A percentile compares a stretch with the other conserved stretches of the same genome.
Conservation (phyloP, 2,888 invertebrate species). For the Tipula helvola region DNA sequence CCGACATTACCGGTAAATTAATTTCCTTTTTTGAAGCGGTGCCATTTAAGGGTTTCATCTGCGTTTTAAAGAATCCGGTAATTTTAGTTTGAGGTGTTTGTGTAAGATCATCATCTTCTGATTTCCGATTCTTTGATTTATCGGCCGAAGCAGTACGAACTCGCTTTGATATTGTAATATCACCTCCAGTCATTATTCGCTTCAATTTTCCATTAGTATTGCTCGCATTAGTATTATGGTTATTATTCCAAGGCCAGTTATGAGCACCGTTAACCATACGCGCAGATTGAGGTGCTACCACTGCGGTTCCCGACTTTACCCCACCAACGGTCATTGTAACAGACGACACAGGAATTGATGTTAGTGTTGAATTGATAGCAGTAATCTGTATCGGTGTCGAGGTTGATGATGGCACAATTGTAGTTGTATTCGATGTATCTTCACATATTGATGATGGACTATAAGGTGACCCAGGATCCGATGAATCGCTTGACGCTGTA, state of each 20-base stretch:
- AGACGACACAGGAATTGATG: not conserved
- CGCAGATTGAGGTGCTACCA: conserved; percentile 12
- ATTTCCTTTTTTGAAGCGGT: not conserved
- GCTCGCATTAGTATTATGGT: not conserved
- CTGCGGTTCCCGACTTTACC: not conserved
- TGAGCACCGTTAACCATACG: conserved; percentile 14
- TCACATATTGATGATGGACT: conserved; percentile 50
- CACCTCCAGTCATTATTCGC: not conserved
- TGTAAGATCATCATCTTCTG: not conserved
- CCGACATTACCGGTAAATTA: not conserved
- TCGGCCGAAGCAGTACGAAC: not conserved
- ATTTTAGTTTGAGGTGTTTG: conserved; percentile 56
- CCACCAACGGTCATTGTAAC: not conserved
- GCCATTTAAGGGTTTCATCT: conserved; percentile 54
- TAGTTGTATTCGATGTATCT: conserved; percentile 33
- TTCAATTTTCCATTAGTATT: conserved; percentile 5
- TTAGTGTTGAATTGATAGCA: conserved; percentile 19
- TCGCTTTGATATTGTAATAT: not conserved
- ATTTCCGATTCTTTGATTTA: not conserved
- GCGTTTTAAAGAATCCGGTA: conserved; percentile 73
- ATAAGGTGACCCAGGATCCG: conserved; percentile 75
- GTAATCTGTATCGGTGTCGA: conserved; percentile 15
- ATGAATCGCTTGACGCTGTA: conserved; percentile 66
- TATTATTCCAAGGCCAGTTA: conserved; percentile 16
- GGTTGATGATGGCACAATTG: conserved; percentile 25